Evolutionary conservation across 2,113 vertebrate species (phyloP).

Genomic region (Pogonocichla stellata): DNA sequence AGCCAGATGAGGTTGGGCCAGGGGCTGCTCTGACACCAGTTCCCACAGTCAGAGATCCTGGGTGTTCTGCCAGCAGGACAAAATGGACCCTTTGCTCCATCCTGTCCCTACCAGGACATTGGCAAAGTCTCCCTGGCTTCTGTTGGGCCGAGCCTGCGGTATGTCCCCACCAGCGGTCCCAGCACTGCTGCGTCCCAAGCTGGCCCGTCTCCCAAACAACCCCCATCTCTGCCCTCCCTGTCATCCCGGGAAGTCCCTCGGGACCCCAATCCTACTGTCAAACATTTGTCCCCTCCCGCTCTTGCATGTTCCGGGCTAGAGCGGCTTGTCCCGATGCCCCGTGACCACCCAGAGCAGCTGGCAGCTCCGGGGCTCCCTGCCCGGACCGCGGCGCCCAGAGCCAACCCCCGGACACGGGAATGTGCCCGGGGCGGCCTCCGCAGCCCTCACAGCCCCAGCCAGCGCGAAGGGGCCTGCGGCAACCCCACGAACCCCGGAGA

Average conservation of each 20-base stretch:
- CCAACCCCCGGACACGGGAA: no score
- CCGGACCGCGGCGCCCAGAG: background rate
- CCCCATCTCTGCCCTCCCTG: background rate
- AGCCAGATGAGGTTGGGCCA: slow-evolving; percentile 12
- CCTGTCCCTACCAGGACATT: background rate
- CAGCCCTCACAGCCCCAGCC: background rate
- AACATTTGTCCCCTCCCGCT: background rate
- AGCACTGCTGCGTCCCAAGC: background rate
- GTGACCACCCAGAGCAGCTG: background rate
- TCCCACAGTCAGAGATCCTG: background rate
- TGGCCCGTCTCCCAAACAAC: no score
- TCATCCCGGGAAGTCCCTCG: background rate
- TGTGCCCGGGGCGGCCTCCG: background rate
- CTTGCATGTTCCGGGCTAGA: background rate
- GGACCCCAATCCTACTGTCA: background rate
- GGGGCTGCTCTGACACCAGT: background rate
- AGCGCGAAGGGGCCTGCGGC: background rate
- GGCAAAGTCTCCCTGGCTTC: background rate
- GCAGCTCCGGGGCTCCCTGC: background rate
- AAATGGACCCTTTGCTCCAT: background rate
- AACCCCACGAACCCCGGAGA: background rate
- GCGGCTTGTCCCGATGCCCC: background rate
- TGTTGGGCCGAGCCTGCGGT: fast-evolving
- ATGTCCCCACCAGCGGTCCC: fast-evolving
- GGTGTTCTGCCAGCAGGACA: background rate